A percentile compares a stretch with the other conserved stretches of the same genome.
phyloP scores from a whole-genome alignment of 2,113 vertebrate genomes.

The Ptilonorhynchus violaceus region DNA sequence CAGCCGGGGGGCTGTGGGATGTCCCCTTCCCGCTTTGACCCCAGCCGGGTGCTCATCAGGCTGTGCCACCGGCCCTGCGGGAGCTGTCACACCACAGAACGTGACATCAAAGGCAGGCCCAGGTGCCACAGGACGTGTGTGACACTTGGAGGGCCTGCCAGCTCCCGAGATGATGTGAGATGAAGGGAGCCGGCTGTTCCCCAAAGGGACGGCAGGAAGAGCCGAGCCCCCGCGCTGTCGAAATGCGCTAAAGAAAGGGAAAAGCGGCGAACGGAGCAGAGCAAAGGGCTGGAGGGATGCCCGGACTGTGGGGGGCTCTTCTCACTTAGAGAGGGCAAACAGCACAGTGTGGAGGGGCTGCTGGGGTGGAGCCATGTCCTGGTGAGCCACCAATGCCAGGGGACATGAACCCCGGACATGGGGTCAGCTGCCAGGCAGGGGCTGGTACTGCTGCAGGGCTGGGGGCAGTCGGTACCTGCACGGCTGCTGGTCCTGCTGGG shows the following conservation, averaged over 20 bases:
- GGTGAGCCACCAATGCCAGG: accelerated
- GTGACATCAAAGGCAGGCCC: neutral
- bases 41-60: accelerated
- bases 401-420: neutral
- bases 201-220: accelerated
- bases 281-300: conserved; percentile 17
- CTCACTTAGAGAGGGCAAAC: neutral
- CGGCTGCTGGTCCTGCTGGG: neutral
- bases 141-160: neutral
- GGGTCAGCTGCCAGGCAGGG: neutral
- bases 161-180: conserved; percentile 5
- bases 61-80: neutral
- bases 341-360: neutral
- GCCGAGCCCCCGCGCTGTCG: accelerated
- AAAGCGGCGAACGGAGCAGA: neutral
- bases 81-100: neutral
- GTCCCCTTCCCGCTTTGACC: neutral
- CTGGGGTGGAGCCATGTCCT: neutral
- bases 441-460: neutral
- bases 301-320: neutral
- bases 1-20: neutral
- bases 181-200: conserved; percentile 14
- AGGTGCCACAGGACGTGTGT: neutral
- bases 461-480: neutral
- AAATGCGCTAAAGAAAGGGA: neutral